A percentile compares a stretch with the other conserved stretches of the same genome.
Evolutionary conservation across 2,888 invertebrate genomes (phyloP).

Genomic region (Tachina fera): DNA sequence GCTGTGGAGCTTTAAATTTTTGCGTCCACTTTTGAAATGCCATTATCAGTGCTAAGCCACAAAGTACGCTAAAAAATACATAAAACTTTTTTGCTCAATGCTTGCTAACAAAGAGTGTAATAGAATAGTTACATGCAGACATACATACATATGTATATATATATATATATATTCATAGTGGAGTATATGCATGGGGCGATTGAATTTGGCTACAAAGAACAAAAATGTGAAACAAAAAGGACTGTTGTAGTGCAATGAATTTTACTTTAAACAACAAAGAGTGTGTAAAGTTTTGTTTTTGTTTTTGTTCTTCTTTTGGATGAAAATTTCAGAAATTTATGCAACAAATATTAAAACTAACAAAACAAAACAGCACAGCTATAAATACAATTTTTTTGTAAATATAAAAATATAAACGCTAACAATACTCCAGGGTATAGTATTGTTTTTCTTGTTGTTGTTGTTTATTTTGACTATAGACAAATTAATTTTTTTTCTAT

Average conservation of each 20-base stretch:
- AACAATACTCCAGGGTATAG: slow-evolving; percentile 69
- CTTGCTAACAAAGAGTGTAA: slow-evolving; percentile 16
- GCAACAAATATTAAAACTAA: slow-evolving; percentile 63
- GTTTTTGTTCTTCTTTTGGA: slow-evolving; percentile 39
- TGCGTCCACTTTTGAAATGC: slow-evolving; percentile 72
- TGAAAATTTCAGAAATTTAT: slow-evolving; percentile 61
- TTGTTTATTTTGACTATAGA: slow-evolving; percentile 36
- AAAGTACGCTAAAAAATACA: slow-evolving; percentile 62
- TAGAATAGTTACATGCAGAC: neutral
- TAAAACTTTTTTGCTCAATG: slow-evolving; percentile 56
- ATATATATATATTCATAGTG: neutral
- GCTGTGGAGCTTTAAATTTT: slow-evolving; percentile 69
- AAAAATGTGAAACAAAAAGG: slow-evolving; percentile 31
- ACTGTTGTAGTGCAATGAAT: slow-evolving; percentile 30
- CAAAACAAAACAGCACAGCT: slow-evolving; percentile 41
- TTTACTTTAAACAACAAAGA: slow-evolving; percentile 5
- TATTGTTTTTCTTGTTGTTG: slow-evolving; percentile 21
- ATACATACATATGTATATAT: neutral
- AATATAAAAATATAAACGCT: slow-evolving; percentile 66
- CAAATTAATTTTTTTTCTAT: slow-evolving; percentile 51
- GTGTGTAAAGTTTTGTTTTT: neutral
- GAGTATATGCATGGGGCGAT: neutral
- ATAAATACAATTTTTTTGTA: slow-evolving; percentile 26
- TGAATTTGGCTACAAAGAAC: slow-evolving; percentile 20
- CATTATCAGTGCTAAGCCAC: slow-evolving; percentile 72